These are phyloP conservation scores for Clanis bilineata DNA, from an alignment of 2,888 invertebrate genomes.

Conservation along the genomic window DNA sequence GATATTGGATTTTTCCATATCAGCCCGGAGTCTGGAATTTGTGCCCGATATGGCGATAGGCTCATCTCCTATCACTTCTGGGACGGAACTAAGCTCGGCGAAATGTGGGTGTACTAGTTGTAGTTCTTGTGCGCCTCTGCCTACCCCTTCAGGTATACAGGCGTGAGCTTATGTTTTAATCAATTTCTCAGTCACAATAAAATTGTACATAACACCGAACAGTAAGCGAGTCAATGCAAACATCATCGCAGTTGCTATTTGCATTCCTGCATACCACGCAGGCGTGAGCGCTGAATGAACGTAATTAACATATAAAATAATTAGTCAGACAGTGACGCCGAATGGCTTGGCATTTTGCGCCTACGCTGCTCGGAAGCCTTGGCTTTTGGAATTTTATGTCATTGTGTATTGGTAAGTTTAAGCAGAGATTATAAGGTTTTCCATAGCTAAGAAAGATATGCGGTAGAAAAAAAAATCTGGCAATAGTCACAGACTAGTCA, in stretches of 20 bases:
- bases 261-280: conserved; percentile 8
- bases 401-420: neutral
- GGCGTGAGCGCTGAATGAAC: neutral
- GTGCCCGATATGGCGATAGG: no score
- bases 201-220: neutral
- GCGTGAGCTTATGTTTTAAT: neutral
- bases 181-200: neutral
- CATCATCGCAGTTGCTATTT: conserved; percentile 4
- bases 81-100: no score
- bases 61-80: no score
- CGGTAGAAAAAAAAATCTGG: no score
- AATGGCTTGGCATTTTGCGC: conserved; percentile 9
- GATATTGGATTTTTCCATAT: no score
- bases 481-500: no score
- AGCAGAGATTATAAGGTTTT: no score
- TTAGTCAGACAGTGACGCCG: conserved; percentile 11
- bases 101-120: no score
- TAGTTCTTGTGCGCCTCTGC: no score
- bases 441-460: no score
- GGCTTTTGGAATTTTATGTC: conserved; percentile 1
- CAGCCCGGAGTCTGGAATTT: no score
- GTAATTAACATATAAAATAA: conserved; percentile 9
- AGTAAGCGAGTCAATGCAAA: conserved; percentile 1
- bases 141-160: no score
- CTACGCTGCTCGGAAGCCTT: conserved; percentile 4